A percentile compares a stretch with the other conserved stretches of the same genome.
Conservation (phyloP, 2,797 vertebrate genomes). For the Sandelia bainsii region DNA sequence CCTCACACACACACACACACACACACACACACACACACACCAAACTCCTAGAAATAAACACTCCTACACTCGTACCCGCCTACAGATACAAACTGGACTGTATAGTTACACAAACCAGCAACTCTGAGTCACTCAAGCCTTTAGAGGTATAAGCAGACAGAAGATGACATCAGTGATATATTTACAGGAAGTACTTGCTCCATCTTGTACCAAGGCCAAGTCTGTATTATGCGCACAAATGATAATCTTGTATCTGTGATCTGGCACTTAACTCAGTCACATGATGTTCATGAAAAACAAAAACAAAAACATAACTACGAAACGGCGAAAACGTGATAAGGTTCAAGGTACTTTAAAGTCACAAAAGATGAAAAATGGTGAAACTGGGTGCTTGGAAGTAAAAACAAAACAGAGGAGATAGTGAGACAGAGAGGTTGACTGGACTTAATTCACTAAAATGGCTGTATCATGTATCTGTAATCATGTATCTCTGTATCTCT, state of each 20-base stretch:
- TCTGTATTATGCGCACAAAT: conserved; percentile 31
- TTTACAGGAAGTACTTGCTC: conserved; percentile 65
- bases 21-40: conserved; percentile 8
- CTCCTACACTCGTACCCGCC: conserved; percentile 31
- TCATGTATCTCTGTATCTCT: conserved; percentile 64
- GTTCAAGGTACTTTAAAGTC: conserved; percentile 17
- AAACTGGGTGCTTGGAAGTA: background rate
- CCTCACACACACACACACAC: background rate
- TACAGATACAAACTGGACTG: conserved; percentile 43
- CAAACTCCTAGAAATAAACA: conserved; percentile 59
- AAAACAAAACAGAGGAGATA: background rate
- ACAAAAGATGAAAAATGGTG: background rate
- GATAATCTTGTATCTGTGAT: conserved; percentile 29
- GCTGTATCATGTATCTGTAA: conserved; percentile 64
- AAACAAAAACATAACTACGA: conserved; percentile 10
- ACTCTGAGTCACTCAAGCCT: conserved; percentile 62
- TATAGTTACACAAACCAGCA: conserved; percentile 48
- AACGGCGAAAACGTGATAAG: conserved; percentile 27
- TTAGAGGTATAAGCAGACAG: conserved; percentile 63
- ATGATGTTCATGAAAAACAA: conserved; percentile 4
- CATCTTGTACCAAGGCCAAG: conserved; percentile 38
- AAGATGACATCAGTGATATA: conserved; percentile 70
- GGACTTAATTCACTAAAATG: conserved; percentile 34
- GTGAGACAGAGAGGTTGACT: conserved; percentile 8
- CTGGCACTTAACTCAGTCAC: conserved; percentile 14